Evolutionary conservation across 2,888 invertebrate species (phyloP), one percentile per base, ranked within the genome.

Genomic region (Coleophora flavipennella): DNA sequence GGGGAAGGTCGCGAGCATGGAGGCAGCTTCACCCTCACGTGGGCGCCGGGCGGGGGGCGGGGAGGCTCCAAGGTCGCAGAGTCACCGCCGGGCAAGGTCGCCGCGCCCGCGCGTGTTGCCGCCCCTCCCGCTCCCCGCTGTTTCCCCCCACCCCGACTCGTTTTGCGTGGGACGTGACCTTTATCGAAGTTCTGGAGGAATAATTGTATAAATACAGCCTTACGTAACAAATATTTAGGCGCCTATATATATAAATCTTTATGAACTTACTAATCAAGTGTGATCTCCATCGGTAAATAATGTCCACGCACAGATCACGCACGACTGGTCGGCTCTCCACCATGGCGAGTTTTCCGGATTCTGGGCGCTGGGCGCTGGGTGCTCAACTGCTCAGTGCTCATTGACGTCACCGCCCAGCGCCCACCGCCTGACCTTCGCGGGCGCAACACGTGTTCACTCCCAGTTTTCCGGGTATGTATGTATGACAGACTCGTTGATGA

Each of bases 51-150:
- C 46, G 50, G 47, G 55, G 51, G 55, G 57, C 50, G 58, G 63
- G 57, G 59, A 67, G 71, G 79, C 73, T 77, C 78, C 80, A 83
- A 81, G 83, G 83, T 83, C 81, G 76, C 78, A 76, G 80, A 83
- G 83, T 84, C 83, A 84, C 80, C 73, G 80, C 81, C 83, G 83
- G 83, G 83, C 83, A 84, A 83, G 83, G 83, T 83, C 81, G 66
- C 66, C 67, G 69, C 76, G 78, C 77, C 80, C 79, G 78, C 80
- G 77, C 79, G 76, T 77, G 78, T 75, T 71, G 68, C 59, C 54
- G 62, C 47, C 49, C 48, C 62, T 59, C 62, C 55, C 52, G 43
- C 57, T 36, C 53, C 50, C 62, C 57, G 59, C 73, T 62, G 55
- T 52, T 43, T 56, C 36, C 53, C 50, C 62, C 57, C 59, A 72